Evolutionary conservation across 2,113 vertebrate species (phyloP).

Genomic region (Neofelis nebulosa): DNA sequence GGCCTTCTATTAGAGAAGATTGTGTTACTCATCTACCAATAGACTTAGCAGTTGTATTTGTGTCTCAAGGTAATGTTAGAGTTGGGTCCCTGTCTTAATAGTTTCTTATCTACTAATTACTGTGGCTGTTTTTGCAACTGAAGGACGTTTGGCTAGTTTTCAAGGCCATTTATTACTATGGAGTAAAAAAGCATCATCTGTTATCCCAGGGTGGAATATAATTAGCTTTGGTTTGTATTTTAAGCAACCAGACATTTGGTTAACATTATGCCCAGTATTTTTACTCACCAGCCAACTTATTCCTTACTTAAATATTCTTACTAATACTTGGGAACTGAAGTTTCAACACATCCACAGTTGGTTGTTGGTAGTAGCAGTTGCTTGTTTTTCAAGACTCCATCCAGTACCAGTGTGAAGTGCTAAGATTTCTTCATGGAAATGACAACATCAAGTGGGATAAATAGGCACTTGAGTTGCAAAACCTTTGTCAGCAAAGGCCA

Average conservation of each 20-base stretch:
- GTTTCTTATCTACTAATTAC: not conserved
- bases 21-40: not conserved
- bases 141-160: not conserved
- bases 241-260: not conserved
- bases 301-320: not conserved
- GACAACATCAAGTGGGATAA: not conserved
- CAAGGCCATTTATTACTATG: not conserved
- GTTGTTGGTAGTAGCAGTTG: not conserved
- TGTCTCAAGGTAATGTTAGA: not conserved
- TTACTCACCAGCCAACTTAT: not conserved
- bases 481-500: not conserved
- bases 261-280: not conserved
- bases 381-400: slow-evolving; percentile 11
- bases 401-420: not conserved
- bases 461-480: not conserved
- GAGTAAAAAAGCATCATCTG: not conserved
- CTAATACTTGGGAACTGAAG: not conserved
- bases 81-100: not conserved
- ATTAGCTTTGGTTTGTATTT: not conserved
- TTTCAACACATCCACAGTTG: not conserved
- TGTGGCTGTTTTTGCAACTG: not conserved
- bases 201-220: not conserved
- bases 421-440: not conserved
- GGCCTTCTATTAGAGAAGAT: not conserved
- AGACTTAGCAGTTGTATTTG: not conserved